These are phyloP conservation scores for Yponomeuta evonymella DNA, from an alignment of 2,888 invertebrate genomes.

Conservation along the genomic window DNA sequence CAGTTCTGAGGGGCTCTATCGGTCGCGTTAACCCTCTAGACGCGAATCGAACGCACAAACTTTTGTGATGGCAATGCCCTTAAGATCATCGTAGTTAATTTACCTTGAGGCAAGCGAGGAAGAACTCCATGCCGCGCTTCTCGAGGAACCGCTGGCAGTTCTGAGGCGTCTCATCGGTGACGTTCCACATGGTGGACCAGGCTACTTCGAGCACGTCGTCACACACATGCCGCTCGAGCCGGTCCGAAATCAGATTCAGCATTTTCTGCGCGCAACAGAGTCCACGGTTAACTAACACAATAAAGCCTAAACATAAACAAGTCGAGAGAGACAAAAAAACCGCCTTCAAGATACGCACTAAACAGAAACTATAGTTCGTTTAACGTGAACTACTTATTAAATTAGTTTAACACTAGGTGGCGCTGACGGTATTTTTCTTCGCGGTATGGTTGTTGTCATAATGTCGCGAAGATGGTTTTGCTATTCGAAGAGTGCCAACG, in stretches of 20 bases:
- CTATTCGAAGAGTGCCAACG: too few relatives aligned
- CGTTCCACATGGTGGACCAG: conserved; percentile 99
- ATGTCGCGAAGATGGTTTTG: too few relatives aligned
- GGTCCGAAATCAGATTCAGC: conserved; percentile 89
- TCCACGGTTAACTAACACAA: not conserved
- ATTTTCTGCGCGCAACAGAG: conserved; percentile 71
- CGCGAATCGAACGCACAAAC: too few relatives aligned
- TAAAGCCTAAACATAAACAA: not conserved
- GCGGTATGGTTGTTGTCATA: too few relatives aligned
- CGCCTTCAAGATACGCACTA: too few relatives aligned
- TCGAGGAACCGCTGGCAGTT: conserved; percentile 95
- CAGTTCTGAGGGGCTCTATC: conserved; percentile 85
- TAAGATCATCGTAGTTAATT: conserved; percentile 23
- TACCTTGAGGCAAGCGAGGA: conserved; percentile 91
- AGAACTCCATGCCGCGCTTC: conserved; percentile 91
- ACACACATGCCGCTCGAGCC: conserved; percentile 84
- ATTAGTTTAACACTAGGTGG: too few relatives aligned
- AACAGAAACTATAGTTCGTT: too few relatives aligned
- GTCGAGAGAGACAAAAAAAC: too few relatives aligned
- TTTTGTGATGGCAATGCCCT: too few relatives aligned
- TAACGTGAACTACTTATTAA: too few relatives aligned
- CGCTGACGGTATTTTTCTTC: too few relatives aligned
- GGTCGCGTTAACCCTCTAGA: too few relatives aligned
- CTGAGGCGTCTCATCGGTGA: conserved; percentile 95
- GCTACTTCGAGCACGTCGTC: conserved; percentile 98